These are phyloP conservation scores for Charanyca ferruginea DNA, from an alignment of 2,888 invertebrate genomes.

Conservation along the genomic window DNA sequence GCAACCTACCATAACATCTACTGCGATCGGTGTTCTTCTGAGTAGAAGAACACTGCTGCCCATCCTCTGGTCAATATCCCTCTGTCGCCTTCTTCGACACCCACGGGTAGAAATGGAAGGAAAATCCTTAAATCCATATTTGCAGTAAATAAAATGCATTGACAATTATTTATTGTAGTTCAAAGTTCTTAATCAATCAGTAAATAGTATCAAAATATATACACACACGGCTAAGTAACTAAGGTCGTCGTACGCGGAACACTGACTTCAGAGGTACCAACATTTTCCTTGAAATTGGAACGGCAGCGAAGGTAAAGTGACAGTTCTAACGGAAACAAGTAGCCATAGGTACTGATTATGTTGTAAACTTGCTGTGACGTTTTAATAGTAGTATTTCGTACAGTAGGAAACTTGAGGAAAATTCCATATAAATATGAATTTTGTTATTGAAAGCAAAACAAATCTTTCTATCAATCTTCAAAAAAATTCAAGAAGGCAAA, in stretches of 20 bases:
- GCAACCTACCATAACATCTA: no score
- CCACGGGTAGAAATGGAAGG: no score
- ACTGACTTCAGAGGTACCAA: constrained; percentile 38
- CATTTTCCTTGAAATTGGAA: constrained; percentile 67
- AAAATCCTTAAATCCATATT: no score
- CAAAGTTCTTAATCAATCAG: background rate
- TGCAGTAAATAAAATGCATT: no score
- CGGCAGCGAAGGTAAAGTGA: constrained; percentile 60
- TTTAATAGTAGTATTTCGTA: constrained; percentile 13
- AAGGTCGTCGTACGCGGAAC: constrained; percentile 65
- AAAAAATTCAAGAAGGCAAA: no score
- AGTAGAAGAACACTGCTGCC: no score
- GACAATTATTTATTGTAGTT: no score
- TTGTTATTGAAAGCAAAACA: no score
- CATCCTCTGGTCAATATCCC: no score
- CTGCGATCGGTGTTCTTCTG: no score
- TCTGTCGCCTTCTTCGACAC: no score
- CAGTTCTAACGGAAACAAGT: constrained; percentile 57
- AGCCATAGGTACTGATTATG: constrained; percentile 33
- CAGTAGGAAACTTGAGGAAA: constrained; percentile 8
- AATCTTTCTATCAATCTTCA: no score
- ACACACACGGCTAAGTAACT: constrained; percentile 33
- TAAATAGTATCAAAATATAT: constrained; percentile 12
- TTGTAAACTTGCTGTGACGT: constrained; percentile 25
- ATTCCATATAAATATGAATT: background rate